phyloP scores from a whole-genome alignment of 2,888 invertebrate genomes.

The Arrhopalites spinosus region DNA sequence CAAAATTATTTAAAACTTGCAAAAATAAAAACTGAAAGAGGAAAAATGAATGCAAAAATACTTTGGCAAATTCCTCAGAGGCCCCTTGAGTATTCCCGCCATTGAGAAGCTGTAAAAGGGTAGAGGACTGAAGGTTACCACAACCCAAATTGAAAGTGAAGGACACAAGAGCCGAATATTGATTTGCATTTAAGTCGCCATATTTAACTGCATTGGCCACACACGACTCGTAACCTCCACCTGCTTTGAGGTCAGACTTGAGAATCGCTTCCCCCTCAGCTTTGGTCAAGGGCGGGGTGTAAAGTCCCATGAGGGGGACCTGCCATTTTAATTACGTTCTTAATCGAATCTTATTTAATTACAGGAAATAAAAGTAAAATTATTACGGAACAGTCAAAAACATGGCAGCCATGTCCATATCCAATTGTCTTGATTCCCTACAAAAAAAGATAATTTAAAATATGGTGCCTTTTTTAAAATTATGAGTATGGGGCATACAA shows the following conservation, averaged over 20 bases:
- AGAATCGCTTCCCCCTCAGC: slow-evolving; percentile 47
- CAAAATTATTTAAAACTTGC: no score
- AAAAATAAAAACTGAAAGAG: no score
- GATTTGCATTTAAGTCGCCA: slow-evolving; percentile 26
- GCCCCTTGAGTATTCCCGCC: slow-evolving; percentile 47
- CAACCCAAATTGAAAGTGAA: slow-evolving; percentile 54
- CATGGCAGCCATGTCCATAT: slow-evolving; percentile 46
- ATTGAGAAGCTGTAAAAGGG: slow-evolving; percentile 44
- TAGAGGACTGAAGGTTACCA: slow-evolving; percentile 48
- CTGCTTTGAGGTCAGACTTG: slow-evolving; percentile 42
- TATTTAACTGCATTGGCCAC: background rate
- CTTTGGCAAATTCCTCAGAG: slow-evolving; percentile 44
- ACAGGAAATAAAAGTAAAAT: background rate
- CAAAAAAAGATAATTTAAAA: background rate
- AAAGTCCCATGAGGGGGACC: slow-evolving; percentile 52
- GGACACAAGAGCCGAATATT: slow-evolving; percentile 49
- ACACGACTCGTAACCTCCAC: slow-evolving; percentile 50
- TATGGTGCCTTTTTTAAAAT: background rate
- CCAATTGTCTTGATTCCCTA: slow-evolving; percentile 38
- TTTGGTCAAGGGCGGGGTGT: slow-evolving; percentile 45
- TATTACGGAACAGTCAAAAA: slow-evolving; percentile 44
- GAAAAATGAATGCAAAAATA: background rate
- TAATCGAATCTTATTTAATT: no score
- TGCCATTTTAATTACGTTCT: background rate
- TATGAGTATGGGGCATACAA: slow-evolving; percentile 26